Evolutionary conservation across 2,888 invertebrate species (phyloP), one percentile per base, ranked within the genome.

Genomic region (Microplitis deprimator): DNA sequence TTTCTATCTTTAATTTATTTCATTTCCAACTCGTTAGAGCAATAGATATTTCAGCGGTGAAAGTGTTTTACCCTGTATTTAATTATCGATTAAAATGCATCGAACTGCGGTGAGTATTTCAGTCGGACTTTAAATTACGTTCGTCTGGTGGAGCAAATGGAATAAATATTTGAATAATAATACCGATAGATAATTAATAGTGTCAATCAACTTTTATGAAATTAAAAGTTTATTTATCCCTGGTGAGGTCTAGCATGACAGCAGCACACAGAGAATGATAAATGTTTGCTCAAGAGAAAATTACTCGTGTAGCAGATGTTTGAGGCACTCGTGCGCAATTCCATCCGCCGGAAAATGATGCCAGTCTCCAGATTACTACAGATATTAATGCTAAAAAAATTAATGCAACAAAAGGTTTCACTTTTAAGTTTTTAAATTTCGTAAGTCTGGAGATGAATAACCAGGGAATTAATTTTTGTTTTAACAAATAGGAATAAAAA

Each of bases 291-390:
- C 65, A 65, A 73, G 59, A 73, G 67, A 73, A 73, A 73, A 73
- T 73, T 65, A 73, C 73, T 77, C 73, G 70, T 68, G 68, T 73
- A 70, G 73, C 77, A 77, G 77, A 77, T 77, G 77, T 77, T 77
- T 77, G 77, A 77, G 59, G 69, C 73, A 73, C 67, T 73, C 73
- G 73, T 73, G 73, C 73, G 73, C 73, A 65, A 73, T 73, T 73
- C 73, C 73, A 73, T 73, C 73, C 73, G 73, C 67, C 67, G 73
- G 65, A 73, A 67, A 73, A 73, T 65, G 73, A 73, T 67, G 67
- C 50, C 73, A 50, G 73, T n/a, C 50, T 65, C n/a, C 41, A 73
- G 73, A 73, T 73, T 67, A 73, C 67, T 73, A 61, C 17, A 73
- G 67, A 67, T 65, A 73, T 67, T 38, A 65, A 20, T 39, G 61